Base-by-base conservation (phyloP, 2,888 invertebrate genomes). In the Notodonta dromedarius region DNA sequence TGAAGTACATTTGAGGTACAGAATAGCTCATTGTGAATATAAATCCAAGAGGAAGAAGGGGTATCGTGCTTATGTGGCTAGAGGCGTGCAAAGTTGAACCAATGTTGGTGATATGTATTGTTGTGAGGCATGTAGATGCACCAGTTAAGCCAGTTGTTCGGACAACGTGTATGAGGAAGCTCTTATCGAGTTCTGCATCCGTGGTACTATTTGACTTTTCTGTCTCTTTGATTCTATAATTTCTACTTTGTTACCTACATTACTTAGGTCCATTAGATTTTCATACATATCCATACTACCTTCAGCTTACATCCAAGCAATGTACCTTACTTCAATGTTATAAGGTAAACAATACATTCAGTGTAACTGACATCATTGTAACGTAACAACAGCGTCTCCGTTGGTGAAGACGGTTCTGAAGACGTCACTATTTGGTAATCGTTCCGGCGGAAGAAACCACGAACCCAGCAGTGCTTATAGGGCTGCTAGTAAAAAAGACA, bases 51-150 rank as follows among this genome's bases (percentile, higher is more conserved):
- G 8, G 0, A n/a, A 50, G 5, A 16, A 24, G 24, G 24, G 16
- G 16, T 14, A 14, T 14, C 11, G 58, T 48, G 61, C 60, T 58
- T 64, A 61, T 61, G 63, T 64, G 12, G 56, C 63, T 56, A 48
- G 58, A 54, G 60, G 63, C 52, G 60, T 55, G 53, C n/a, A 58
- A 61, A 64, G 63, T 64, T 64, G 48, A 56, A 56, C 24, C 16
- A 46, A 1, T 52, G 24, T 12, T 32, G 32, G 53, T 58, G 57
- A 57, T 58, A 59, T 56, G 53, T 58, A 60, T 64, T 64, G 63
- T 61, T 44, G 46, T 56, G 50, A 12, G 51, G 51, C 7, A 14
- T 52, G 24, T 9, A 50, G 51, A 52, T 52, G 14, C 12, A 52
- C 4, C n/a, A 6, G 50, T 50, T 50, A 50, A 32, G 51, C 32